Evolutionary conservation across 1,140 invertebrate species (phyloP).

Genomic region (Neelides sp.): DNA sequence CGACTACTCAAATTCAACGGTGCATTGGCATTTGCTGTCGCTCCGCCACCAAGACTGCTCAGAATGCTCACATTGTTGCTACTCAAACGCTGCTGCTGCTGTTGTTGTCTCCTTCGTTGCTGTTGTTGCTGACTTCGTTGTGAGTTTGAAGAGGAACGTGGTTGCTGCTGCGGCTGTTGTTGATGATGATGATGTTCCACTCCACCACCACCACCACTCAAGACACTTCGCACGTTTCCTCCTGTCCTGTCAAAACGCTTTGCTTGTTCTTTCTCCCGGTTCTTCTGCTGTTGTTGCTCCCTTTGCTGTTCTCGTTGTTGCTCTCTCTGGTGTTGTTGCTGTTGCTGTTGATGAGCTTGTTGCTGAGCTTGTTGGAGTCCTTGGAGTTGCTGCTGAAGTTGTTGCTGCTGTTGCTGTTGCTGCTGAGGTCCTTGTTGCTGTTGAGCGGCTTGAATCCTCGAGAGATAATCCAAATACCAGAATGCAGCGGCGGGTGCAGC

Average conservation of each 20-base stretch:
- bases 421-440: conserved; percentile 7
- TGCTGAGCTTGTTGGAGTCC: background rate
- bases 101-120: too few relatives aligned
- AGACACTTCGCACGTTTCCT: too few relatives aligned
- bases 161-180: conserved; percentile 2
- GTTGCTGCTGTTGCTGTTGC: background rate
- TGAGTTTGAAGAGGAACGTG: too few relatives aligned
- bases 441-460: conserved; percentile 26
- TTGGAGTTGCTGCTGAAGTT: background rate
- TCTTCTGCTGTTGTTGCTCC: conserved; percentile 5
- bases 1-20: too few relatives aligned
- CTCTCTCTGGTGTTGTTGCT: background rate
- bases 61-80: too few relatives aligned
- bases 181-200: background rate
- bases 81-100: too few relatives aligned
- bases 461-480: conserved; percentile 26
- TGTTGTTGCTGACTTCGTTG: too few relatives aligned
- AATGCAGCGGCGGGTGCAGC: conserved; percentile 19
- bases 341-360: background rate
- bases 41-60: too few relatives aligned
- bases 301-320: conserved; percentile 1
- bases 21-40: too few relatives aligned
- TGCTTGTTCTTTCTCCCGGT: too few relatives aligned
- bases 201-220: background rate
- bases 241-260: too few relatives aligned